Evolutionary conservation across 2,113 vertebrate species (phyloP), one percentile per base, ranked within the genome.

Genomic region (Nannobrachium achirus): DNA sequence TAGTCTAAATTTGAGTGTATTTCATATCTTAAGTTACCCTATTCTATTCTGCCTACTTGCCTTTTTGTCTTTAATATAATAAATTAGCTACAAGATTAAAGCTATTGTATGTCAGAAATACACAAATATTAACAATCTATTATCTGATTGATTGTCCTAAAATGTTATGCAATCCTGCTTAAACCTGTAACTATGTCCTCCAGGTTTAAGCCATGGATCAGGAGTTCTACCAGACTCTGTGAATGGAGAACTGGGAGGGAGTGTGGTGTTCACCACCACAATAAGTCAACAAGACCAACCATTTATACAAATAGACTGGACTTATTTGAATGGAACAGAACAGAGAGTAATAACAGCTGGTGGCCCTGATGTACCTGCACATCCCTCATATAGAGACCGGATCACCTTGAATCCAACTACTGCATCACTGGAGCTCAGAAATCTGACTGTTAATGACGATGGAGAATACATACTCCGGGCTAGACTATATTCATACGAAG

Each of bases 371-470:
- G 0, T 0, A 6, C 41, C 39, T 25, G 76, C n/a, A n/a, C n/a
- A n/a, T n/a, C n/a, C n/a, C n/a, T n/a, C n/a, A n/a, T 77, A 65
- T 68, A 3, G 52, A 51, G 46, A 0, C 73, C 76, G 64, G 78
- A 16, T 74, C 51, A 63, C 4, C 2, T 1, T 83, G 2, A 46
- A 77, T 56, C 6, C 0, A 0, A 60, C 2, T 56, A 82, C 66
- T 66, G 79, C 52, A 41, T 83, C 85, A 76, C 75, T 89, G 72
- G 70, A 79, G 74, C 83, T 89, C 75, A 61, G 65, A 14, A 56
- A 55, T 46, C 68, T 89, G 62, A 0, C 50, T 62, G 8, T 53
- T 1, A 8, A 0, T 38, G 89, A 91, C 50, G 60, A 1, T 50
- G 88, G 86, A 75, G 0, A 1, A 1, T 89, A 87, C 59, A 0